Evolutionary conservation across 2,113 vertebrate genomes (phyloP).

Genomic region (Forbesichthys papilliferus): DNA sequence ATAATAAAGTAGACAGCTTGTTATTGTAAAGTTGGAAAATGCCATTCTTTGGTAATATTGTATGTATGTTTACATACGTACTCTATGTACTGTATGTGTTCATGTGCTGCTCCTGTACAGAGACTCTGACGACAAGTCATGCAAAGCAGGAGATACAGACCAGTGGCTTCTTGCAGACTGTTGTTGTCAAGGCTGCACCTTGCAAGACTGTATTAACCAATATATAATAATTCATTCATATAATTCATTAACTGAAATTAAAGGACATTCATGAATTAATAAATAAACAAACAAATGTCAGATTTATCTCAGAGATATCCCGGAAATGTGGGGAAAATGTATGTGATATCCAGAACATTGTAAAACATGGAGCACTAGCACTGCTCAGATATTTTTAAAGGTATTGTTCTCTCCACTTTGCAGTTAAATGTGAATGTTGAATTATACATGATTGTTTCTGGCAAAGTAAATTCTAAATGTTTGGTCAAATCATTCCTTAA

Average conservation of each 20-base stretch:
- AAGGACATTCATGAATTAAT: not conserved
- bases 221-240: not conserved
- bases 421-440: slow-evolving; percentile 25
- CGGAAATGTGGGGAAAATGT: too few species aligned
- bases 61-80: not conserved
- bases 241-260: slow-evolving; percentile 1
- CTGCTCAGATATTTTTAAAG: slow-evolving; percentile 22
- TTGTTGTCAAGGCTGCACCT: slow-evolving; percentile 36
- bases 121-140: slow-evolving; percentile 46
- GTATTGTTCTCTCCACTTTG: slow-evolving; percentile 43
- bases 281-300: not conserved
- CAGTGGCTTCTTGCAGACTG: slow-evolving; percentile 64
- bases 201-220: slow-evolving; percentile 50
- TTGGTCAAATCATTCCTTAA: not conserved
- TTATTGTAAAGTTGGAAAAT: too few species aligned
- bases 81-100: not conserved
- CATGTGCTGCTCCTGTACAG: slow-evolving; percentile 21
- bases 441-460: slow-evolving; percentile 11
- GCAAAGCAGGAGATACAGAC: slow-evolving; percentile 60
- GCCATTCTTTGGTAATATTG: too few species aligned
- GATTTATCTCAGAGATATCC: too few species aligned
- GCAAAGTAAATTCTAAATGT: slow-evolving; percentile 8
- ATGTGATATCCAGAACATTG: not conserved
- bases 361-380: not conserved
- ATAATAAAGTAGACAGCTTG: too few species aligned